phyloP scores from a whole-genome alignment of 2,797 vertebrate genomes.

The Cyclura pinguis region DNA sequence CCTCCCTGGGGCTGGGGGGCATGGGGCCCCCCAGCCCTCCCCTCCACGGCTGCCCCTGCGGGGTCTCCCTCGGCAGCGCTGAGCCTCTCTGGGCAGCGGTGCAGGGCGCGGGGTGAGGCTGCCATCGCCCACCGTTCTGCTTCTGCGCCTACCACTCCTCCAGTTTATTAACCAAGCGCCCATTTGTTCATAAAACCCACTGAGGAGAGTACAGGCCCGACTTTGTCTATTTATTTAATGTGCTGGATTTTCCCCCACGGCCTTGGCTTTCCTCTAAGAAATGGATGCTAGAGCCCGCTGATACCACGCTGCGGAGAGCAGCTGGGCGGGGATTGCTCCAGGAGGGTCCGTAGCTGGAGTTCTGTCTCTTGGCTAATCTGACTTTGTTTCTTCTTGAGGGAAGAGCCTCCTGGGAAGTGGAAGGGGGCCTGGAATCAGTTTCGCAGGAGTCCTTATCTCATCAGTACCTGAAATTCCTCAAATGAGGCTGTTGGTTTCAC shows the following conservation, averaged over 20 bases:
- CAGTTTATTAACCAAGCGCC: too few species aligned
- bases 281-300: background rate
- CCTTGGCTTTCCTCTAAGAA: background rate
- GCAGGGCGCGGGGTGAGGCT: too few species aligned
- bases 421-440: slow-evolving; percentile 4
- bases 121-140: too few species aligned
- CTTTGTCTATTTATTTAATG: slow-evolving; percentile 27
- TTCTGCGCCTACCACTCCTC: too few species aligned
- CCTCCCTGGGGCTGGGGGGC: too few species aligned
- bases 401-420: slow-evolving; percentile 35
- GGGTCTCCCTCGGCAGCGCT: too few species aligned
- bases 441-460: background rate
- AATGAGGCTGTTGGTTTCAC: slow-evolving; percentile 53
- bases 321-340: background rate
- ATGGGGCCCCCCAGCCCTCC: too few species aligned
- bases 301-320: background rate
- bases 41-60: too few species aligned
- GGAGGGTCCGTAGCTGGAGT: background rate
- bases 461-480: slow-evolving; percentile 37
- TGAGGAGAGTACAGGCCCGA: slow-evolving; percentile 23
- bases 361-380: slow-evolving; percentile 12
- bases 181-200: background rate
- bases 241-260: slow-evolving; percentile 31
- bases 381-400: background rate
- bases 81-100: too few species aligned